Evolutionary conservation across 2,888 invertebrate genomes (phyloP), one percentile per base, ranked within the genome.

Genomic region (Chorisops tibialis): DNA sequence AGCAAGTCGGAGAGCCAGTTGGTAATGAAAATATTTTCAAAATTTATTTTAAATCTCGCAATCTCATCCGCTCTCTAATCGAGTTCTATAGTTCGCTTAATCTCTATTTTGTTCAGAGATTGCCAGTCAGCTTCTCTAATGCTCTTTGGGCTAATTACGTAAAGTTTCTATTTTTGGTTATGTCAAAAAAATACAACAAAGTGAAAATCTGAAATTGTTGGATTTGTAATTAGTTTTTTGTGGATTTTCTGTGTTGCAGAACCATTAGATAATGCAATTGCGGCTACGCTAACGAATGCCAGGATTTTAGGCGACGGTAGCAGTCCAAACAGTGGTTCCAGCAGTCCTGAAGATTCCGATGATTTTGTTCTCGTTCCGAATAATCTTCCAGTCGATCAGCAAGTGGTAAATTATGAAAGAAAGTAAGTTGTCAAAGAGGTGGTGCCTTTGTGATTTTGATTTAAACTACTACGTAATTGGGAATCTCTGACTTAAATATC

Each of bases 331-430:
- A 77, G 77, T 65, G 69, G 68, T 49, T 81, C 82, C 14, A 84
- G 83, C 74, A 87, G 87, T 70, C 87, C 87, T 68, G 89, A 89
- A 75, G 81, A 81, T 68, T 81, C 81, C 3, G 89, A 91, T 79
- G 91, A 90, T 80, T 91, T 90, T 81, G 91, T 91, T 71, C 80
- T 91, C 76, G 89, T 91, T 71, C 88, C 91, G 66, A 80, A 83
- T 67, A 87, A 85, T 75, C 75, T 84, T 69, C 83, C 87, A 63
- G 81, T 81, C 67, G 87, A 86, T 74, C 83, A 83, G 62, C 71
- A 71, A 67, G 68, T 73, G 62, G 67, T 73, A 60, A 74, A 74
- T 51, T 74, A 73, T 69, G 75, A 75, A 68, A 73, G 70, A 62
- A 74, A 72, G 75, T 75, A 68, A 67, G 70, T 63, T 19, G n/a